phyloP scores from a whole-genome alignment of 1,140 invertebrate genomes.

The Anastrepha ludens region DNA sequence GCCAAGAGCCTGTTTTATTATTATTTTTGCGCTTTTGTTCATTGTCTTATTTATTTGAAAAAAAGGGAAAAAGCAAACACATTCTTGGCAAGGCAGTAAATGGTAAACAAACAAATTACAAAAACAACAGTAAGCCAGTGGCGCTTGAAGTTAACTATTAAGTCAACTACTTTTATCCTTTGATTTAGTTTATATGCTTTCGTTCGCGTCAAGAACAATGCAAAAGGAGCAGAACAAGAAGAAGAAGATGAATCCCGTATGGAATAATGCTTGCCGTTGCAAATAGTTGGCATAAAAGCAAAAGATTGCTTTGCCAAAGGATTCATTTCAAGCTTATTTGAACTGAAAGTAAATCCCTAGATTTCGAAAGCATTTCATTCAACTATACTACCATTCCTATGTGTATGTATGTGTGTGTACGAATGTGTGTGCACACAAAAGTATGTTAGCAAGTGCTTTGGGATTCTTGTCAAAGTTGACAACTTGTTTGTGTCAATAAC shows the following conservation, averaged over 20 bases:
- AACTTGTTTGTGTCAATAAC: constrained; percentile 17
- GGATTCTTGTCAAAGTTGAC: constrained; percentile 6
- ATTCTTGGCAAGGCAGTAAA: background rate
- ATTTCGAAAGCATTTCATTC: background rate
- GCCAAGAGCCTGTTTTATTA: background rate
- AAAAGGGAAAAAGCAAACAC: background rate
- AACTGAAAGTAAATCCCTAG: constrained; percentile 21
- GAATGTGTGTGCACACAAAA: background rate
- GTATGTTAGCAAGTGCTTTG: constrained; percentile 24
- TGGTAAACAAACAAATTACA: background rate
- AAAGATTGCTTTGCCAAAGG: constrained; percentile 15
- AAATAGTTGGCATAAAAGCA: background rate
- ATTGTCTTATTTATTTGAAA: background rate
- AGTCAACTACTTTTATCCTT: constrained; percentile 37
- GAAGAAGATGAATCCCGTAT: no score
- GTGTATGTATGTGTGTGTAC: background rate
- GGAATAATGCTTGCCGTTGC: no score
- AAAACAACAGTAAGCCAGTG: background rate
- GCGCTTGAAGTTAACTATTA: constrained; percentile 17
- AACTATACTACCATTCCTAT: background rate
- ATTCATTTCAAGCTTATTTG: constrained; percentile 48
- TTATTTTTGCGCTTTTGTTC: constrained; percentile 3
- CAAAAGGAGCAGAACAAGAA: background rate
- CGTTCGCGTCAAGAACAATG: background rate
- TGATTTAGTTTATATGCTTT: constrained; percentile 11